Evolutionary conservation across 2,888 invertebrate species (phyloP).

Genomic region (Pristionchus entomophagus): DNA sequence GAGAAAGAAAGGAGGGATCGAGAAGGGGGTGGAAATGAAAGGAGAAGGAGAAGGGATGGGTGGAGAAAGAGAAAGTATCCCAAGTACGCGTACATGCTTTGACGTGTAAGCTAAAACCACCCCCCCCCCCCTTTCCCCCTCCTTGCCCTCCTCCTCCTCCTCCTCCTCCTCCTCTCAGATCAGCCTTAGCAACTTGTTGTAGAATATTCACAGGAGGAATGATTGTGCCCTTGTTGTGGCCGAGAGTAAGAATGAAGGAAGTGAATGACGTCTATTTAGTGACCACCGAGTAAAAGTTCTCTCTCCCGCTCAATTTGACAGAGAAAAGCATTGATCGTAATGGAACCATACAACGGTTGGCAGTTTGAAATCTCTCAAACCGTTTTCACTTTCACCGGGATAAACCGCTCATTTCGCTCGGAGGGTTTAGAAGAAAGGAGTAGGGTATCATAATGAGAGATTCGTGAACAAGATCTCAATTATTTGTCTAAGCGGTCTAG

Average conservation of each 20-base stretch:
- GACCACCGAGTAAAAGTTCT: not conserved
- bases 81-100: conserved; percentile 11
- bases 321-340: not conserved
- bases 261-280: not conserved
- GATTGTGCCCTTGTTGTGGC: not conserved
- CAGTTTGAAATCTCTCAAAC: too few species aligned
- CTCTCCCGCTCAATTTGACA: not conserved
- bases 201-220: not conserved
- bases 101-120: not conserved
- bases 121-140: not conserved
- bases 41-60: conserved; percentile 12
- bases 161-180: not conserved
- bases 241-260: not conserved
- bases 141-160: not conserved
- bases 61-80: conserved; percentile 23
- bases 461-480: too few species aligned
- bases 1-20: conserved; percentile 22
- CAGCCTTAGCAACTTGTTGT: not conserved
- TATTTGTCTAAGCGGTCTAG: too few species aligned
- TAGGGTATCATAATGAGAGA: too few species aligned
- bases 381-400: too few species aligned
- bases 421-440: too few species aligned
- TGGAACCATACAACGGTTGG: too few species aligned
- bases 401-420: too few species aligned
- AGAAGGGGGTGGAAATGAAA: too few species aligned